Evolutionary conservation across 2,888 invertebrate genomes (phyloP).

Genomic region (Acleris cristana): DNA sequence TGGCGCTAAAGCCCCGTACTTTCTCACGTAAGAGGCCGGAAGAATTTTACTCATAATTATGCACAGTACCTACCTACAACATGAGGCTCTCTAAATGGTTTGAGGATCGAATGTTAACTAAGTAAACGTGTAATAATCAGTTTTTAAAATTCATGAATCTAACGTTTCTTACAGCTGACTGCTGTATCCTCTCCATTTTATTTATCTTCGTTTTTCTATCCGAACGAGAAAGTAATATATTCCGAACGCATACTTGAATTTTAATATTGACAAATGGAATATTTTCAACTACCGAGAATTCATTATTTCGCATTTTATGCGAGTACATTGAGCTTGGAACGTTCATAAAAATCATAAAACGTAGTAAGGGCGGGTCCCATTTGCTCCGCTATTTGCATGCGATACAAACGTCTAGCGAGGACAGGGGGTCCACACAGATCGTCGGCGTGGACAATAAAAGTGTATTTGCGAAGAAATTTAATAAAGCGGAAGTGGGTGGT

Average conservation of each 20-base stretch:
- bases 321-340: conserved; percentile 49
- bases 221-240: conserved; percentile 31
- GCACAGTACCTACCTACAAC: neutral
- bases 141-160: conserved; percentile 18
- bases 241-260: conserved; percentile 45
- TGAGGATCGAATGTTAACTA: too few species aligned
- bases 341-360: conserved; percentile 75
- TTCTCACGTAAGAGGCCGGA: conserved; percentile 21
- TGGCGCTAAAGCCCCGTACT: conserved; percentile 36
- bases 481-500: conserved; percentile 81
- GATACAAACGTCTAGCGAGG: conserved; percentile 72
- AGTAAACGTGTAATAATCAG: conserved; percentile 1
- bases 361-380: conserved; percentile 67
- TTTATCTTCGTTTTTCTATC: conserved; percentile 31
- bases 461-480: conserved; percentile 84
- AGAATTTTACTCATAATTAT: conserved; percentile 15
- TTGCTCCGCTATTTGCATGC: conserved; percentile 78
- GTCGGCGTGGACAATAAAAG: conserved; percentile 77
- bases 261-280: conserved; percentile 50
- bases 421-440: conserved; percentile 74
- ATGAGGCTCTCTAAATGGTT: conserved; percentile 1
- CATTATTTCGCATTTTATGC: conserved; percentile 58
- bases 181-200: conserved; percentile 9
- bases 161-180: neutral
- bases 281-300: conserved; percentile 49